A percentile compares a stretch with the other conserved stretches of the same genome.
These are phyloP conservation scores for Hafferia zeledoni DNA, from an alignment of 2,797 vertebrate genomes.

Conservation along the genomic window DNA sequence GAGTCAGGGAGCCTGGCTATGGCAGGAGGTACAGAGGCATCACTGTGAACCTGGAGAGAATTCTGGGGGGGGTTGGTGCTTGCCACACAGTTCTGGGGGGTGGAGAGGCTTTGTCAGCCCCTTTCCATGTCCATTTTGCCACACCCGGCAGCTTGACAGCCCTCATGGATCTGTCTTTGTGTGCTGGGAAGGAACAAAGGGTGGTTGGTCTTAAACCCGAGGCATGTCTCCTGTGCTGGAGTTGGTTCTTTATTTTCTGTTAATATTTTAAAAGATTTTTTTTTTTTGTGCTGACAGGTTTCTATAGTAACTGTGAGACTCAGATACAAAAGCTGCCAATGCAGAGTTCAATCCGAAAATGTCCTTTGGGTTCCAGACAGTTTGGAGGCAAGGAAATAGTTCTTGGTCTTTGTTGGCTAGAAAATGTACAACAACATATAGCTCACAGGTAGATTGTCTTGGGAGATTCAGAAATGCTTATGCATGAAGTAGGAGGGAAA, in stretches of 20 bases:
- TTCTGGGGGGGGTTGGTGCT: not conserved
- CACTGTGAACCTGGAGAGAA: not conserved
- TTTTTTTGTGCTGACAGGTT: not conserved
- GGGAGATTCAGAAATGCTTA: not conserved
- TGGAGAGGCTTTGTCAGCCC: not conserved
- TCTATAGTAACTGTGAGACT: constrained; percentile 15
- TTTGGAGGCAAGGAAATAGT: not conserved
- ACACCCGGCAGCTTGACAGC: not conserved
- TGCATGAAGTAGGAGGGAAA: not conserved
- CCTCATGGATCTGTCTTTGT: not conserved
- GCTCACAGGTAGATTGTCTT: not conserved
- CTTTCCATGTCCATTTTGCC: not conserved
- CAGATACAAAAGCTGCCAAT: not conserved
- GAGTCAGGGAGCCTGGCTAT: not conserved
- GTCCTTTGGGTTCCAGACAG: not conserved
- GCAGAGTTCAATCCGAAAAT: not conserved
- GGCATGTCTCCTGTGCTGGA: not conserved
- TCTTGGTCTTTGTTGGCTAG: not conserved
- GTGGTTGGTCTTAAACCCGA: not conserved
- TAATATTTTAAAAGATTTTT: not conserved
- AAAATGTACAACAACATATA: not conserved
- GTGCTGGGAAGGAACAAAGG: not conserved
- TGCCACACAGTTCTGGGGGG: not conserved
- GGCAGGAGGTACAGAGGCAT: not conserved
- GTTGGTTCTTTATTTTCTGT: not conserved